Conservation (phyloP, 2,888 invertebrate species). For the Erebia aethiops region DNA sequence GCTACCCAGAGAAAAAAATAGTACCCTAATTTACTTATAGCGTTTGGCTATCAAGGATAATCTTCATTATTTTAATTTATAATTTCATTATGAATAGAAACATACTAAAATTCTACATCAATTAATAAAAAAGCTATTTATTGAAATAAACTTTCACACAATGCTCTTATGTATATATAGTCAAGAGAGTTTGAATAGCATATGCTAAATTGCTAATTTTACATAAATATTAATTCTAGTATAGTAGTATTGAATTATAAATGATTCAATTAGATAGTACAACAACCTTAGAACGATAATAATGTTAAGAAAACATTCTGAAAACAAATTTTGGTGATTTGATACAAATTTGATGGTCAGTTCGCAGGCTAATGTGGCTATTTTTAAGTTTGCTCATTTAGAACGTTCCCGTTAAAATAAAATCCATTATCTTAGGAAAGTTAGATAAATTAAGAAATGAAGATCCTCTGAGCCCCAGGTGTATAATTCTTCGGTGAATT, state of each 20-base stretch:
- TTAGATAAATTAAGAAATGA: slow-evolving; percentile 14
- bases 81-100: no score
- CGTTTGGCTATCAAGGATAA: no score
- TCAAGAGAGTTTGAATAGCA: not conserved
- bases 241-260: not conserved
- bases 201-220: not conserved
- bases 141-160: no score
- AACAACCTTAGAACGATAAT: not conserved
- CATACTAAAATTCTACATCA: no score
- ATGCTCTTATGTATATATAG: no score
- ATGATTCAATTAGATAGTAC: not conserved
- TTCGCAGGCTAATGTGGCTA: not conserved
- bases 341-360: not conserved
- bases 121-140: no score
- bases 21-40: no score
- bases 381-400: slow-evolving; percentile 11
- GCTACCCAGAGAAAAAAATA: no score
- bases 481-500: slow-evolving; percentile 9
- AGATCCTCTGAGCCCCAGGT: slow-evolving; percentile 2
- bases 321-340: slow-evolving; percentile 12
- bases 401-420: slow-evolving; percentile 1
- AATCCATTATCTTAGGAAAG: slow-evolving; percentile 1
- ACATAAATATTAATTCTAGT: not conserved
- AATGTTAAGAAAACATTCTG: not conserved
- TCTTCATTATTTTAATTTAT: no score